phyloP scores from a whole-genome alignment of 2,797 vertebrate genomes.

The Paguma larvata region DNA sequence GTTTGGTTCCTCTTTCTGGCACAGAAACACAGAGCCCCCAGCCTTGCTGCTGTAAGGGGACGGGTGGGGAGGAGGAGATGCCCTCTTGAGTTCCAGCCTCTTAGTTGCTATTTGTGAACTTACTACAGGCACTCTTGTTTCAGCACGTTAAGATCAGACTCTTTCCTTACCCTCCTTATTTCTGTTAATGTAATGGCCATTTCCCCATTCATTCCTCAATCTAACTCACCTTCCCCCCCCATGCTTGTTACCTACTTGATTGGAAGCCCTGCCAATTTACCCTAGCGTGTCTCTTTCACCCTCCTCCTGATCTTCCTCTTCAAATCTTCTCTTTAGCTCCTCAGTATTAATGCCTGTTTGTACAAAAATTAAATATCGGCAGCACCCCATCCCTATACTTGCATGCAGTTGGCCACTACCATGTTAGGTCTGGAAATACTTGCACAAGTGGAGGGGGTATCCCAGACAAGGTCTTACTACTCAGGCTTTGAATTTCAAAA shows the following conservation, averaged over 20 bases:
- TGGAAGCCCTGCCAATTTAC: neutral
- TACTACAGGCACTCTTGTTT: neutral
- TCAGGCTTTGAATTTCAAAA: constrained; percentile 12
- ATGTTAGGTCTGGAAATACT: neutral
- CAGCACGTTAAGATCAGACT: neutral
- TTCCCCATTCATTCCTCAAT: neutral
- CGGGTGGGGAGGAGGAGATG: neutral
- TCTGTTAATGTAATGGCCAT: neutral
- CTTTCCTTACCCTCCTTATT: neutral
- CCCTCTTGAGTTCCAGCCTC: neutral
- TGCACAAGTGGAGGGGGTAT: fast-evolving
- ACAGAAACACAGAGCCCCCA: neutral
- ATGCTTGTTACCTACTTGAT: neutral
- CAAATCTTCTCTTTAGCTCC: neutral
- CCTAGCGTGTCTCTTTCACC: neutral
- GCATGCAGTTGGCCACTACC: neutral
- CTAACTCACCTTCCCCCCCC: neutral
- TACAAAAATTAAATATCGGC: neutral
- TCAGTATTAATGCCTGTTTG: neutral
- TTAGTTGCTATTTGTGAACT: neutral
- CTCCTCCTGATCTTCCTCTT: neutral
- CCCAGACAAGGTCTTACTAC: neutral
- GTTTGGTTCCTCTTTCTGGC: neutral
- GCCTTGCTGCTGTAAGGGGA: fast-evolving
- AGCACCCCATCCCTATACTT: neutral